Percentiles rank a stretch among this genome's conserved stretches.
Evolutionary conservation across 1,140 invertebrate species (phyloP).

Genomic region (Branchinecta lynchi): DNA sequence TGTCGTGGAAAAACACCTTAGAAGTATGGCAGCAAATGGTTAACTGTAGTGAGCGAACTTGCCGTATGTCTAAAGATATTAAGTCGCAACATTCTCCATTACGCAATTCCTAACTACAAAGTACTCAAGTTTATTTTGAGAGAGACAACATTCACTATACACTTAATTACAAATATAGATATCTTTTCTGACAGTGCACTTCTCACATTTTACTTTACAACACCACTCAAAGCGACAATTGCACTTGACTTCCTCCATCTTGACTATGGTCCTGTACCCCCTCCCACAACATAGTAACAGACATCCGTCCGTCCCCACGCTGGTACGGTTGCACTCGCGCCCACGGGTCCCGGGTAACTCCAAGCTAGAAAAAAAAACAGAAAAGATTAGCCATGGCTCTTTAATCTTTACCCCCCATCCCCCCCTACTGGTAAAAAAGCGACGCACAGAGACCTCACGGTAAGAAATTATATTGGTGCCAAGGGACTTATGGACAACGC

Average conservation of each 20-base stretch:
- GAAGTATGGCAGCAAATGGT: too few species aligned
- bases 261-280: conserved; percentile 72
- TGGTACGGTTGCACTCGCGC: conserved; percentile 63
- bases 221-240: conserved; percentile 87
- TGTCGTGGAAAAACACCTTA: too few species aligned
- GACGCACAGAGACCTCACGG: too few species aligned
- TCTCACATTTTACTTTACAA: conserved; percentile 71
- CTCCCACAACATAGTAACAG: conserved; percentile 61
- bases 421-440: conserved; percentile 1
- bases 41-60: too few species aligned
- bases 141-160: neutral
- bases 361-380: conserved; percentile 37
- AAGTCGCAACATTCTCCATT: too few species aligned
- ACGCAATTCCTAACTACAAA: too few species aligned
- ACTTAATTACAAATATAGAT: conserved; percentile 69
- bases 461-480: too few species aligned
- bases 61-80: too few species aligned
- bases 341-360: conserved; percentile 69
- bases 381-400: too few species aligned
- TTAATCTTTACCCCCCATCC: neutral
- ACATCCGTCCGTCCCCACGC: conserved; percentile 38
- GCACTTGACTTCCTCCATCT: conserved; percentile 75
- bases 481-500: too few species aligned
- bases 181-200: conserved; percentile 58
- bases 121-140: neutral